Conservation (phyloP, 2,797 vertebrate genomes). For the Platyrinchus mystaceus region DNA sequence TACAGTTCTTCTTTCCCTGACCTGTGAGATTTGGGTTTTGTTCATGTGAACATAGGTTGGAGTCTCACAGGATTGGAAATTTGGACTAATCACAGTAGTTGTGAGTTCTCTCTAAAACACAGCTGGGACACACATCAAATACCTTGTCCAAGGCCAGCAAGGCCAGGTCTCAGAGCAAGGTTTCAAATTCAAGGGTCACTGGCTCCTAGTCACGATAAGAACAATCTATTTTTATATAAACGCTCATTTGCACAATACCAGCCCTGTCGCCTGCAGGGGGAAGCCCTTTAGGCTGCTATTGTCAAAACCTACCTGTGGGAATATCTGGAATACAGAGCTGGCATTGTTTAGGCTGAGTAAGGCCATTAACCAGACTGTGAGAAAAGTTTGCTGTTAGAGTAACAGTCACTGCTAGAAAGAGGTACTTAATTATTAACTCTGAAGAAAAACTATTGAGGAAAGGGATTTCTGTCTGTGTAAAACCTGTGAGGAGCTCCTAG, state of each 20-base stretch:
- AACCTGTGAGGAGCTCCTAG: background rate
- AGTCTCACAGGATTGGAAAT: background rate
- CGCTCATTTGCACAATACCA: background rate
- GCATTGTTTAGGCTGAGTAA: background rate
- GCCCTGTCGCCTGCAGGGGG: background rate
- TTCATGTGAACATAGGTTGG: accelerated
- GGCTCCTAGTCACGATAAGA: background rate
- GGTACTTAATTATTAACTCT: constrained; percentile 28
- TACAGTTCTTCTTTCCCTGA: background rate
- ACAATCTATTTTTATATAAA: constrained; percentile 24
- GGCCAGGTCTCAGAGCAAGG: background rate
- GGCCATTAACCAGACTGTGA: background rate
- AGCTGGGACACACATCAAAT: background rate
- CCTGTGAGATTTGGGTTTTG: background rate
- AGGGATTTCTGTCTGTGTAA: background rate
- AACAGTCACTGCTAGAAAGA: background rate
- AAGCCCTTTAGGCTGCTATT: background rate
- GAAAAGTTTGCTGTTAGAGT: background rate
- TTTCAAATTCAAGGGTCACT: background rate
- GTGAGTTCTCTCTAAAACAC: background rate
- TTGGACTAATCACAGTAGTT: background rate
- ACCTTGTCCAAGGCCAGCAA: background rate
- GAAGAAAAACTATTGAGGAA: background rate
- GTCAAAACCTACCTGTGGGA: constrained; percentile 25
- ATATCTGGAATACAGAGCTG: background rate